Conservation (phyloP, 2,888 invertebrate species). For the Zygogramma bicolorata region DNA sequence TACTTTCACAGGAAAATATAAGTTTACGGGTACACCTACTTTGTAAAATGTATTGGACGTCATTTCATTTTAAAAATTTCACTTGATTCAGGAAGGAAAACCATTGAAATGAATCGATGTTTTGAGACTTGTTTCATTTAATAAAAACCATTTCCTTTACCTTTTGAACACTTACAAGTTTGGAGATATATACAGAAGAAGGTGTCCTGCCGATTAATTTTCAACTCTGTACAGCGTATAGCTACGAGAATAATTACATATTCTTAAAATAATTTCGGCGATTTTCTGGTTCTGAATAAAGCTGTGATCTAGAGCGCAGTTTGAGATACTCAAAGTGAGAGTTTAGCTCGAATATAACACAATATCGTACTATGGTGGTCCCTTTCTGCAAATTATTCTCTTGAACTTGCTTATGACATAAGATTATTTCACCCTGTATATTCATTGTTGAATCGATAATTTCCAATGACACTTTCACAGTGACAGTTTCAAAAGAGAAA, state of each 20-base stretch:
- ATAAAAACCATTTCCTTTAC: slow-evolving; percentile 28
- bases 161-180: slow-evolving; percentile 29
- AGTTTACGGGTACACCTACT: neutral
- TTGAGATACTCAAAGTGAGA: neutral
- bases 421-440: neutral
- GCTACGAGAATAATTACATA: neutral
- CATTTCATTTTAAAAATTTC: slow-evolving; percentile 15
- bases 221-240: slow-evolving; percentile 19
- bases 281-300: slow-evolving; percentile 6
- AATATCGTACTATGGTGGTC: neutral
- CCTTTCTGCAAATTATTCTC: neutral
- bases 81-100: slow-evolving; percentile 3
- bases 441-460: neutral
- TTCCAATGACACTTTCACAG: neutral
- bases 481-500: too few species aligned
- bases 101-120: slow-evolving; percentile 31
- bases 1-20: neutral
- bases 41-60: slow-evolving; percentile 14
- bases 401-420: neutral
- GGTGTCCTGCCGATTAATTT: slow-evolving; percentile 29
- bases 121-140: slow-evolving; percentile 31
- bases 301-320: neutral
- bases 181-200: slow-evolving; percentile 30
- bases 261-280: slow-evolving; percentile 23
- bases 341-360: neutral